Percentiles rank a stretch among this genome's conserved stretches.
These are phyloP conservation scores for Leucophenga varia DNA, from an alignment of 1,140 invertebrate genomes.

Conservation along the genomic window DNA sequence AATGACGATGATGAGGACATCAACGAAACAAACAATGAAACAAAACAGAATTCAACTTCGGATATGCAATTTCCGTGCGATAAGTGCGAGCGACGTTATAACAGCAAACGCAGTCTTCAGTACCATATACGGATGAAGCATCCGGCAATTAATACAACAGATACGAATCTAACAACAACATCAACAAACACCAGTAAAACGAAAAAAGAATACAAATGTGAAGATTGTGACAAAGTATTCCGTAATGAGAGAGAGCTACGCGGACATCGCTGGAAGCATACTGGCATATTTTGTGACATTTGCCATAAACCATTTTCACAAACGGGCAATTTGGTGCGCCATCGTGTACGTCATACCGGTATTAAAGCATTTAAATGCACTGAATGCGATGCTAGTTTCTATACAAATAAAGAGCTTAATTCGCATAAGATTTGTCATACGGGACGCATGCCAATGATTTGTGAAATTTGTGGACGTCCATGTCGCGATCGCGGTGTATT, in stretches of 20 bases:
- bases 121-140: conserved; percentile 37
- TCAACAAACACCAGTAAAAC: not conserved
- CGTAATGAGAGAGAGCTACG: conserved; percentile 39
- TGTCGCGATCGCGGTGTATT: conserved; percentile 56
- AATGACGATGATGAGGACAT: conserved; percentile 5
- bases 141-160: no score
- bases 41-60: conserved; percentile 12
- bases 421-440: conserved; percentile 48
- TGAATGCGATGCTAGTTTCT: conserved; percentile 39
- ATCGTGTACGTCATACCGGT: conserved; percentile 44
- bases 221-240: conserved; percentile 35
- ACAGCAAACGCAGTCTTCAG: conserved; percentile 37
- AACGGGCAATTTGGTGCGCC: conserved; percentile 45
- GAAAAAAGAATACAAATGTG: conserved; percentile 27
- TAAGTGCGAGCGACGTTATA: conserved; percentile 38
- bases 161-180: not conserved
- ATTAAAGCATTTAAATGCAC: conserved; percentile 46
- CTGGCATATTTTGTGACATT: conserved; percentile 47
- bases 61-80: conserved; percentile 44
- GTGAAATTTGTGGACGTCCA: conserved; percentile 41
- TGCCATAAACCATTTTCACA: conserved; percentile 47
- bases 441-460: conserved; percentile 43
- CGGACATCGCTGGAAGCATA: conserved; percentile 46
- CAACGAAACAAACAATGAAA: conserved; percentile 11
- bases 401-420: conserved; percentile 42